Percentiles rank a stretch among this genome's conserved stretches.
Conservation (phyloP, 1,140 invertebrate species). For the Eciton burchellii region DNA sequence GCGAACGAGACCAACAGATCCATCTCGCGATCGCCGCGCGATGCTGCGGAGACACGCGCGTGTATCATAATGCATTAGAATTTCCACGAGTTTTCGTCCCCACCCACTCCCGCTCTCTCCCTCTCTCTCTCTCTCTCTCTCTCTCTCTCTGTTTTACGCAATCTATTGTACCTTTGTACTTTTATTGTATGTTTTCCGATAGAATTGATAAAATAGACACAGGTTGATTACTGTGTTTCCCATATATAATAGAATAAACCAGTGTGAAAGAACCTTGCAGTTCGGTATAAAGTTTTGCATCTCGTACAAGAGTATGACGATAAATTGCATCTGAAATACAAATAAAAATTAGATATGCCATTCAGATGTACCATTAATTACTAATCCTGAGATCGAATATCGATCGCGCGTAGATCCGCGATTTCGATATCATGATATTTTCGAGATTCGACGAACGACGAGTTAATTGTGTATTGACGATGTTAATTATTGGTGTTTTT, state of each 20-base stretch:
- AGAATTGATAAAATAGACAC: slow-evolving; percentile 60
- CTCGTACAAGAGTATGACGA: not conserved
- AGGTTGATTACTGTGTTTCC: slow-evolving; percentile 53
- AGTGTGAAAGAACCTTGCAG: not conserved
- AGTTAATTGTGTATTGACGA: too few species aligned
- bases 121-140: too few species aligned
- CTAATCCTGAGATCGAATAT: not conserved
- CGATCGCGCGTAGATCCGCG: too few species aligned
- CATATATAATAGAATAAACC: not conserved
- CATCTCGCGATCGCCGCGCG: not conserved
- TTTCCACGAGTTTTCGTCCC: not conserved
- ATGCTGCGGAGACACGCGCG: not conserved
- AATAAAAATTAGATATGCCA: too few species aligned
- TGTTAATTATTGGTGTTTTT: too few species aligned
- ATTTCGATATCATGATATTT: too few species aligned
- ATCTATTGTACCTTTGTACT: not conserved
- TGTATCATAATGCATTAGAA: not conserved
- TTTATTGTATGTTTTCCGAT: slow-evolving; percentile 28
- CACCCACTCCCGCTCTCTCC: too few species aligned
- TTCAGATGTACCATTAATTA: not conserved
- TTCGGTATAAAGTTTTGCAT: not conserved
- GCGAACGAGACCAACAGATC: slow-evolving; percentile 24
- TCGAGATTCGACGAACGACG: too few species aligned
- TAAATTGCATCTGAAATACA: slow-evolving; percentile 54
- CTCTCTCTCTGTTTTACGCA: not conserved